Evolutionary conservation across 2,888 invertebrate genomes (phyloP), one percentile per base, ranked within the genome.

Genomic region (Teleiodes luculella): DNA sequence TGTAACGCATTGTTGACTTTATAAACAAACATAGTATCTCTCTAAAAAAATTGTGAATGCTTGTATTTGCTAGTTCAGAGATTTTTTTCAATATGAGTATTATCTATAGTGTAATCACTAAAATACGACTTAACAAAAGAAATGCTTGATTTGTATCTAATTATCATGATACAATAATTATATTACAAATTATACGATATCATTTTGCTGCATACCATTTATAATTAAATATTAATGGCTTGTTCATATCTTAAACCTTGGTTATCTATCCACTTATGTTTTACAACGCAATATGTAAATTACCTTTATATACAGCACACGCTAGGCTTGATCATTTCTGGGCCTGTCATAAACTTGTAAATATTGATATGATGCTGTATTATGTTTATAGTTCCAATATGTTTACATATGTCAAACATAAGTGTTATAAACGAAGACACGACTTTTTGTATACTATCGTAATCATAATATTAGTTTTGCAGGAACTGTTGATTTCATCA

Each of bases 271-370:
- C 2, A 43, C 41, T 24, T 20, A 43, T 16, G n/a, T 11, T 43
- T 24, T 43, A 43, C 24, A 43, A 20, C 41, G 11, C 41, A n/a
- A n/a, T 11, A 11, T 43, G 41, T 43, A 43, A 24, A 43, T 43
- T 20, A n/a, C 24, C 24, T 24, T 3, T 24, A 24, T 24, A 24
- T 6, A 24, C 24, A 24, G 24, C 24, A 37, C 7, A 37, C 16
- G 16, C 37, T 37, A 37, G 6, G 11, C 6, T 46, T 13, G 11
- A 46, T 46, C n/a, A 46, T 46, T 24, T 30, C 14, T 24, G 18
- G 14, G 28, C 14, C 48, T 16, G 20, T 35, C 8, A 33, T 33
- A 30, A 11, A 4, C 24, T 63, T 66, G 64, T 72, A 69, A 66
- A 68, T 67, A 65, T 63, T 61, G 51, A 30, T 36, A 39, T 11